Conservation (phyloP, 2,113 vertebrate species). For the Oreochromis aureus region DNA sequence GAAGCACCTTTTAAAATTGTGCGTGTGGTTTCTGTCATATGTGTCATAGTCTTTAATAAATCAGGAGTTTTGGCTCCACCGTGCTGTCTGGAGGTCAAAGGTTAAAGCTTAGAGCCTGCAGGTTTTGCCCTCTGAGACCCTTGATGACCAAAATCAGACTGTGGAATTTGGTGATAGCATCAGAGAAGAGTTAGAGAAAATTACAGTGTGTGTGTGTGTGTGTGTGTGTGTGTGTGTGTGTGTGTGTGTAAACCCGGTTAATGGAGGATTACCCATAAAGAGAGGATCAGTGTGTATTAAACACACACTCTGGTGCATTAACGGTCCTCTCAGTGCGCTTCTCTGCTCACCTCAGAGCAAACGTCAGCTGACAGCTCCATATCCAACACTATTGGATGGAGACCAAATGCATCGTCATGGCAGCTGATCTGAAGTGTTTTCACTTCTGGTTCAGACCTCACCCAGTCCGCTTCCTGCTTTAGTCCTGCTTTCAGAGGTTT, state of each 20-base stretch:
- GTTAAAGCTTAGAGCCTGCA: not conserved
- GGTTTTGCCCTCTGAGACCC: not conserved
- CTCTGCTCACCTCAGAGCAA: slow-evolving; percentile 3
- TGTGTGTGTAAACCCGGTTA: slow-evolving; percentile 1
- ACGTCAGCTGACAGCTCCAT: not conserved
- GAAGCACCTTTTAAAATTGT: not conserved
- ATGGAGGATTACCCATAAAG: slow-evolving; percentile 42
- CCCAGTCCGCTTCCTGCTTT: not conserved
- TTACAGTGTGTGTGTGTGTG: not conserved
- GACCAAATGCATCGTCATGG: not conserved
- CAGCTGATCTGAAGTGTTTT: not conserved
- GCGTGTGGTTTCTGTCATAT: not conserved
- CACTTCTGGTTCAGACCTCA: not conserved
- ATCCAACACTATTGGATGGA: not conserved
- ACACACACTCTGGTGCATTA: slow-evolving; percentile 34
- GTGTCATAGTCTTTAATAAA: not conserved
- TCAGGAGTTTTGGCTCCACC: not conserved
- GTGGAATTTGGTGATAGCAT: not conserved
- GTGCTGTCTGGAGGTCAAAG: not conserved
- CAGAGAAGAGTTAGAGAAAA: not conserved
- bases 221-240: not conserved
- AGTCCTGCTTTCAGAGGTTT: not conserved
- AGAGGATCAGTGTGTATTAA: slow-evolving; percentile 45
- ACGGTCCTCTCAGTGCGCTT: not conserved
- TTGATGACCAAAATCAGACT: not conserved